These are phyloP conservation scores for Ficedula albicollis DNA, from an alignment of 2,797 vertebrate species.

Conservation along the genomic window DNA sequence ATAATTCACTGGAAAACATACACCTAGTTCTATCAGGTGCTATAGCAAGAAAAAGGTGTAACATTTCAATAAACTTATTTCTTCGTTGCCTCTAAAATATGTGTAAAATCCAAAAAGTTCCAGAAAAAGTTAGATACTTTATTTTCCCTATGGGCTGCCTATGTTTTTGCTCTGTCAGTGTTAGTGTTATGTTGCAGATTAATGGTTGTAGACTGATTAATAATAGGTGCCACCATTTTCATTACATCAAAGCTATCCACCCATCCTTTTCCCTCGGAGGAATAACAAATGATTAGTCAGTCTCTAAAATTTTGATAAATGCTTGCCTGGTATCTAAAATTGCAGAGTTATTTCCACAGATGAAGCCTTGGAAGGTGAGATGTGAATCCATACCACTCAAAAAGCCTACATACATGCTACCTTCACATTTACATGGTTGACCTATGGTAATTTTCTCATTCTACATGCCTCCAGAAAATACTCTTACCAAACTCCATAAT, in stretches of 20 bases:
- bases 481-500: background rate
- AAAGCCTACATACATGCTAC: background rate
- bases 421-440: background rate
- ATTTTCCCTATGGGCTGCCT: background rate
- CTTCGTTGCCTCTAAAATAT: background rate
- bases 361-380: background rate
- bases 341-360: background rate
- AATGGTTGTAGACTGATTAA: background rate
- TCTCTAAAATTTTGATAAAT: constrained; percentile 1
- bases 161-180: background rate
- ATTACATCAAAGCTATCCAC: background rate
- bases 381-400: background rate
- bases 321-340: background rate
- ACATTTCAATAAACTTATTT: background rate
- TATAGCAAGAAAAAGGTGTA: background rate
- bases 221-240: background rate
- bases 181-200: background rate
- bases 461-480: background rate
- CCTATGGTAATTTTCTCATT: background rate
- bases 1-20: background rate
- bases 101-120: background rate
- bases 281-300: background rate
- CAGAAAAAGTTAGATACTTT: background rate
- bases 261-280: background rate
- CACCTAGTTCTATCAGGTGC: background rate